These are phyloP conservation scores for Zosterops japonicus DNA, from an alignment of 2,113 vertebrate species.

Conservation along the genomic window DNA sequence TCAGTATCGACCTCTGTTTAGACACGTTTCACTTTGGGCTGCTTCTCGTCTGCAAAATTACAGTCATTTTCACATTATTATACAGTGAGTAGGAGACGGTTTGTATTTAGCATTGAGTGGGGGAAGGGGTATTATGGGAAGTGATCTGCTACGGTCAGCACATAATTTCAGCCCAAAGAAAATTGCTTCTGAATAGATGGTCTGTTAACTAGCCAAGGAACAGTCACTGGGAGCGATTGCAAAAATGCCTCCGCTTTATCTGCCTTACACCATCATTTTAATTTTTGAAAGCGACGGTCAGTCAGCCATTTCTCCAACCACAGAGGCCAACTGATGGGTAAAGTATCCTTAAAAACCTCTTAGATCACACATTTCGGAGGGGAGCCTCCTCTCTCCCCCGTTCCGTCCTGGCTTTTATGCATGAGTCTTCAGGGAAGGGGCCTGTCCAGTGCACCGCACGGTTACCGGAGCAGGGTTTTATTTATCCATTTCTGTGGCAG, in stretches of 20 bases:
- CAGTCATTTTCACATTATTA: slow-evolving; percentile 84
- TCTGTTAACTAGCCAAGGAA: slow-evolving; percentile 78
- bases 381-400: neutral
- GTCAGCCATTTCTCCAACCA: slow-evolving; percentile 14
- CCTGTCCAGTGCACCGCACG: neutral
- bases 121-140: slow-evolving; percentile 80
- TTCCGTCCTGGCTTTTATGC: neutral
- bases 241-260: slow-evolving; percentile 73
- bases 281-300: slow-evolving; percentile 46
- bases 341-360: slow-evolving; percentile 16
- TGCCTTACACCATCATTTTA: slow-evolving; percentile 61
- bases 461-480: neutral
- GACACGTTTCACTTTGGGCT: slow-evolving; percentile 79
- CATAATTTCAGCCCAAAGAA: slow-evolving; percentile 82
- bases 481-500: neutral
- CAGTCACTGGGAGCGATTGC: slow-evolving; percentile 68
- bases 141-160: slow-evolving; percentile 80
- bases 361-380: neutral
- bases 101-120: slow-evolving; percentile 77
- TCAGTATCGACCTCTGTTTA: slow-evolving; percentile 80
- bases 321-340: slow-evolving; percentile 19
- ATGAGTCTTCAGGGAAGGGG: neutral
- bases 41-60: slow-evolving; percentile 79
- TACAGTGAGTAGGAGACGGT: slow-evolving; percentile 78
- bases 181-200: slow-evolving; percentile 81